These are phyloP conservation scores for Apotomis betuletana DNA, from an alignment of 2,888 invertebrate species.

Conservation along the genomic window DNA sequence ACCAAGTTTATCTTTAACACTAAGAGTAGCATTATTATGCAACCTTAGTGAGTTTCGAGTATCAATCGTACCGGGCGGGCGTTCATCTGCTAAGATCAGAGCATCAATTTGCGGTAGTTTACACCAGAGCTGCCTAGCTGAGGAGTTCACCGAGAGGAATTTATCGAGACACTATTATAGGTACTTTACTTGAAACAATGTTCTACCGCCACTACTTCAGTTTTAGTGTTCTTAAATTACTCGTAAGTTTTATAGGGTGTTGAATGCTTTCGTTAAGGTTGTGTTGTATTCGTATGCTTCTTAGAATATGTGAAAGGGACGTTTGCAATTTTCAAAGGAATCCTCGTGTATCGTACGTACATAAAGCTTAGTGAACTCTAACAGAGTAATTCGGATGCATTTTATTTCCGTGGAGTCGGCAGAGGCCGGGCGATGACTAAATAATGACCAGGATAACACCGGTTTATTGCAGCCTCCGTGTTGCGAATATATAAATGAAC, in stretches of 20 bases:
- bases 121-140: slow-evolving; percentile 28
- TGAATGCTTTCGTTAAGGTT: not conserved
- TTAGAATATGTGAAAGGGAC: not conserved
- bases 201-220: slow-evolving; percentile 6
- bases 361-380: slow-evolving; percentile 30
- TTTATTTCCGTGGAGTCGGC: slow-evolving; percentile 69
- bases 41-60: slow-evolving; percentile 29
- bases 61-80: slow-evolving; percentile 33
- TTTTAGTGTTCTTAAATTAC: not conserved
- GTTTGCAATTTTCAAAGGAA: slow-evolving; percentile 25
- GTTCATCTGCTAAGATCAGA: slow-evolving; percentile 39
- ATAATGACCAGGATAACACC: slow-evolving; percentile 83
- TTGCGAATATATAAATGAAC: slow-evolving; percentile 83
- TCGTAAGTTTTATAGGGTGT: not conserved
- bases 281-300: not conserved
- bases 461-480: slow-evolving; percentile 82
- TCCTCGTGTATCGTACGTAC: slow-evolving; percentile 14
- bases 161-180: slow-evolving; percentile 34
- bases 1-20: not conserved
- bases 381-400: slow-evolving; percentile 72
- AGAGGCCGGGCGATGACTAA: slow-evolving; percentile 80
- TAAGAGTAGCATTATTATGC: not conserved
- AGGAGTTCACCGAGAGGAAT: slow-evolving; percentile 37
- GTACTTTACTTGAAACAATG: slow-evolving; percentile 26
- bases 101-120: slow-evolving; percentile 42